These are phyloP conservation scores for Notolepis coatsorum DNA, from an alignment of 2,797 vertebrate species.

Conservation along the genomic window DNA sequence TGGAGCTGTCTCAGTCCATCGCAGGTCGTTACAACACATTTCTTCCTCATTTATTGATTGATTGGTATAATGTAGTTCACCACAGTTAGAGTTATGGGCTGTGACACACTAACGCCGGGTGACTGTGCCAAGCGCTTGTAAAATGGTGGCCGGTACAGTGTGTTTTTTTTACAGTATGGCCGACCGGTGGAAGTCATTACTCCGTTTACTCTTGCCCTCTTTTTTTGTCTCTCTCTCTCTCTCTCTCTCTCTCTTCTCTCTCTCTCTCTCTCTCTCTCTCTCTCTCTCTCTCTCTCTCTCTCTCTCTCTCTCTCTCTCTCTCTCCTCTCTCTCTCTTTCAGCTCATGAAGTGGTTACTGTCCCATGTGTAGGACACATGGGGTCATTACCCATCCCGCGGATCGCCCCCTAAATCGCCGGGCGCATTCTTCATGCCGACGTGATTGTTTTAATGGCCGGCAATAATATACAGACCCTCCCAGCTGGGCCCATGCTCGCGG, in stretches of 20 bases:
- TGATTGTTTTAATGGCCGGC: constrained; percentile 68
- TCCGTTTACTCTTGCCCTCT: constrained; percentile 28
- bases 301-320: neutral
- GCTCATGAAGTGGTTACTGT: constrained; percentile 66
- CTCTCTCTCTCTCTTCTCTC: constrained; percentile 9
- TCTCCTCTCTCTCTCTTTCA: constrained; percentile 27
- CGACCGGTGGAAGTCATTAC: constrained; percentile 40
- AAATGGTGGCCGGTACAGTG: constrained; percentile 47
- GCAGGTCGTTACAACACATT: no score
- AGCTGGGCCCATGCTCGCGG: constrained; percentile 4
- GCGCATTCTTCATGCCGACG: constrained; percentile 55
- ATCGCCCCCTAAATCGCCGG: constrained; percentile 46
- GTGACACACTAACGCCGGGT: constrained; percentile 41
- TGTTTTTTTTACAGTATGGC: constrained; percentile 18
- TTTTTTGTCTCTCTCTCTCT: neutral
- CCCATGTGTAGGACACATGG: constrained; percentile 63
- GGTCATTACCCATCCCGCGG: constrained; percentile 64
- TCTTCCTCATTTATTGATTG: neutral
- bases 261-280: neutral
- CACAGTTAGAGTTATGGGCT: constrained; percentile 18
- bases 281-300: constrained; percentile 8
- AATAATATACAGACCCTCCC: constrained; percentile 62
- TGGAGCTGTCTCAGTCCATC: no score
- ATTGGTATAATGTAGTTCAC: no score
- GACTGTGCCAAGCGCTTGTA: constrained; percentile 57